Evolutionary conservation across 1,140 invertebrate genomes (phyloP).

Genomic region (Trichoplusia ni): DNA sequence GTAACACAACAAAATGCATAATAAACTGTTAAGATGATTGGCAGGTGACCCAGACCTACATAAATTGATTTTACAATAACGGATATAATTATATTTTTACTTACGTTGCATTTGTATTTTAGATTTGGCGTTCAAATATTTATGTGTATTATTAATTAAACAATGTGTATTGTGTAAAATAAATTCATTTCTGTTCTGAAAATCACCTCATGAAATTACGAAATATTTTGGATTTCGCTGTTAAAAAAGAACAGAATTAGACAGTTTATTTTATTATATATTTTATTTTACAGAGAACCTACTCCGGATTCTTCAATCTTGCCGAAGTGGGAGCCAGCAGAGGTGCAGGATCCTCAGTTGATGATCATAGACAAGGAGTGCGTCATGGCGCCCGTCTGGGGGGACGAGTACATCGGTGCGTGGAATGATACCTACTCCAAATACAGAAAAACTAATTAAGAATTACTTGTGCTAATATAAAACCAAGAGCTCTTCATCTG

Average conservation of each 20-base stretch:
- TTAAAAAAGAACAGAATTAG: too few relatives aligned
- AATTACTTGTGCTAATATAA: background rate
- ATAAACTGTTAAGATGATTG: slow-evolving; percentile 5
- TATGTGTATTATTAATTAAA: too few relatives aligned
- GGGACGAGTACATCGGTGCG: slow-evolving; percentile 43
- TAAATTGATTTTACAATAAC: background rate
- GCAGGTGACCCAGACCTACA: background rate
- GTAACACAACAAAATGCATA: background rate
- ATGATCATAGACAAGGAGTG: slow-evolving; percentile 57
- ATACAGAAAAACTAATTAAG: slow-evolving; percentile 57
- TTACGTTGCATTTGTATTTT: background rate
- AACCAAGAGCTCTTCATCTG: too few relatives aligned
- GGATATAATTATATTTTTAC: background rate
- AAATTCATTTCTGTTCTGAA: too few relatives aligned
- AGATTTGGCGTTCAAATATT: too few relatives aligned
- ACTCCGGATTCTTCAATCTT: slow-evolving; percentile 40
- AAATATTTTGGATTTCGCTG: too few relatives aligned
- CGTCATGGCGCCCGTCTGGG: slow-evolving; percentile 48
- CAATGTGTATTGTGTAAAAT: too few relatives aligned
- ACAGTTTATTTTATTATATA: background rate
- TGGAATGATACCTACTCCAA: slow-evolving; percentile 61
- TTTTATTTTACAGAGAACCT: slow-evolving; percentile 51
- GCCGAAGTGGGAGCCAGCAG: slow-evolving; percentile 51
- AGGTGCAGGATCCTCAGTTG: slow-evolving; percentile 37
- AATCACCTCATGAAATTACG: too few relatives aligned